Conservation (phyloP, 2,888 invertebrate species). For the Agelastica alni region DNA sequence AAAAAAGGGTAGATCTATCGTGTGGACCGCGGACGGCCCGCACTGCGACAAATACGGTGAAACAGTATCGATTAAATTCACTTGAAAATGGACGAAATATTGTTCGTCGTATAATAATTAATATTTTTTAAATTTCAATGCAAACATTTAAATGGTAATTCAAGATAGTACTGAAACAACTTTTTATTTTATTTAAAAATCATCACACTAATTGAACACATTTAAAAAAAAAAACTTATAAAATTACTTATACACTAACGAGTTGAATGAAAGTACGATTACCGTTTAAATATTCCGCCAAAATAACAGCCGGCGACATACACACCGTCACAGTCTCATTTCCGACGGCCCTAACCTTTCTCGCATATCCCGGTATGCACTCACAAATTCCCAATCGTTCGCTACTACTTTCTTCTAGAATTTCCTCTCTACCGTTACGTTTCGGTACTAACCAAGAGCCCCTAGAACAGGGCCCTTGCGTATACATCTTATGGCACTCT, state of each 20-base stretch:
- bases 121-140: too few relatives aligned
- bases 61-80: too few relatives aligned
- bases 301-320: constrained; percentile 65
- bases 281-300: constrained; percentile 68
- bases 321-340: constrained; percentile 57
- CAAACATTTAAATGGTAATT: too few relatives aligned
- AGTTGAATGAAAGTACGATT: constrained; percentile 44
- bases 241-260: constrained; percentile 7
- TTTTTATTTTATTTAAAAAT: constrained; percentile 9
- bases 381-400: constrained; percentile 55
- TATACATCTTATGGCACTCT: constrained; percentile 77
- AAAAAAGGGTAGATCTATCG: too few relatives aligned
- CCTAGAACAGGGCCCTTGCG: constrained; percentile 74
- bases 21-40: too few relatives aligned
- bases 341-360: constrained; percentile 51
- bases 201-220: constrained; percentile 13
- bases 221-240: background rate
- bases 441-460: constrained; percentile 72
- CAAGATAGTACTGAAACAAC: too few relatives aligned
- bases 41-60: too few relatives aligned
- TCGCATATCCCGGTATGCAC: constrained; percentile 70
- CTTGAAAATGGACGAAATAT: too few relatives aligned
- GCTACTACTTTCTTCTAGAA: constrained; percentile 34
- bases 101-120: too few relatives aligned
- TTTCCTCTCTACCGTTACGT: constrained; percentile 49